Evolutionary conservation across 2,888 invertebrate genomes (phyloP).

Genomic region (Drosophila helvetica): DNA sequence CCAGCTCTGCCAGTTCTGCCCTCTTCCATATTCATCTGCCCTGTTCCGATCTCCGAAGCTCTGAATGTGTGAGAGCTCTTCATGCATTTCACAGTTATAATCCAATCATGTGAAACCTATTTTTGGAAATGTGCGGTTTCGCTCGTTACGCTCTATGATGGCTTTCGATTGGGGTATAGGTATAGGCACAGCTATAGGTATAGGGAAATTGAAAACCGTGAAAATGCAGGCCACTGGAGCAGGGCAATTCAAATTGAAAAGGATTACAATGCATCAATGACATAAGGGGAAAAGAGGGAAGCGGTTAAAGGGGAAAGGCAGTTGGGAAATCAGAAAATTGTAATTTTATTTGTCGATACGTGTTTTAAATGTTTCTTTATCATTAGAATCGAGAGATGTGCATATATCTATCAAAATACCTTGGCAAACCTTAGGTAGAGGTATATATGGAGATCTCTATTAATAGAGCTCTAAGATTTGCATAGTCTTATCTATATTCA

Average conservation of each 20-base stretch:
- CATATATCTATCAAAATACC: background rate
- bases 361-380: background rate
- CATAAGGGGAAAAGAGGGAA: background rate
- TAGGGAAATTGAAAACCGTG: constrained; percentile 31
- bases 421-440: background rate
- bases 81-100: constrained; percentile 51
- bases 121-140: constrained; percentile 43
- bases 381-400: no score
- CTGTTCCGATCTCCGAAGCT: background rate
- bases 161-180: constrained; percentile 14
- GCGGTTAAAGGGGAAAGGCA: background rate
- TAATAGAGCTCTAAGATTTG: background rate
- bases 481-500: background rate
- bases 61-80: constrained; percentile 24
- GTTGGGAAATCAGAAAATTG: constrained; percentile 1
- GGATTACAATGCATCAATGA: constrained; percentile 22
- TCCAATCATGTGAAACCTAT: constrained; percentile 59
- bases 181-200: background rate
- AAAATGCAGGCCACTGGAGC: constrained; percentile 29
- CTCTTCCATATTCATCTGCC: constrained; percentile 21
- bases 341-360: background rate
- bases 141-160: constrained; percentile 42
- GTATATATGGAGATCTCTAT: background rate
- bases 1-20: background rate
- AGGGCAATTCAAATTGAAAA: constrained; percentile 15